Percentiles rank a stretch among this genome's conserved stretches.
Evolutionary conservation across 2,888 invertebrate species (phyloP).

Genomic region (Drosophila mimica): DNA sequence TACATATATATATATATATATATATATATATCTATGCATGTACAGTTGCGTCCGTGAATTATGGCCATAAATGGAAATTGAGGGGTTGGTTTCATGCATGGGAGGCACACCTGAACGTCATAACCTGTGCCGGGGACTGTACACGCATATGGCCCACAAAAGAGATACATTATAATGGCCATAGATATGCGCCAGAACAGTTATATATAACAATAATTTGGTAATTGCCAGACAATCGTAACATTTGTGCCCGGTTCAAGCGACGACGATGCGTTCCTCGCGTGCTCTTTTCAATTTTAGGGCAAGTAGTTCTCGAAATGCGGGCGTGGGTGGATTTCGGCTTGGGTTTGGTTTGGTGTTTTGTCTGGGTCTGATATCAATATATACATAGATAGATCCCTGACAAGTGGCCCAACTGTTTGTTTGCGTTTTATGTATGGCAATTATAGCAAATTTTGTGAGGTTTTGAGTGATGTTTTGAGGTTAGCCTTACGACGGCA

Average conservation of each 20-base stretch:
- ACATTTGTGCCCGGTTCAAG: conserved; percentile 59
- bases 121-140: conserved; percentile 67
- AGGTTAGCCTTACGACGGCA: conserved; percentile 41
- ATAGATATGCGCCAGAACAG: conserved; percentile 62
- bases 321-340: conserved; percentile 47
- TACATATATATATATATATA: conserved; percentile 36
- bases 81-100: conserved; percentile 50
- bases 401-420: conserved; percentile 68
- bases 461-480: conserved; percentile 59
- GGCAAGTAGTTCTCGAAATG: conserved; percentile 40
- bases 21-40: conserved; percentile 11
- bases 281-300: conserved; percentile 75
- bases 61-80: conserved; percentile 28
- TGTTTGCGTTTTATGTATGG: conserved; percentile 50
- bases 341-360: conserved; percentile 2
- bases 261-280: conserved; percentile 54
- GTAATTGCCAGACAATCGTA: conserved; percentile 79
- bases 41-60: conserved; percentile 74
- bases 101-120: conserved; percentile 70
- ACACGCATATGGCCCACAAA: conserved; percentile 68
- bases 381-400: conserved; percentile 35
- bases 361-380: conserved; percentile 31
- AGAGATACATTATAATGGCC: conserved; percentile 72
- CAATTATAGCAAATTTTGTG: conserved; percentile 65
- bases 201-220: conserved; percentile 79